A percentile compares a stretch with the other conserved stretches of the same genome.
phyloP scores from a whole-genome alignment of 1,140 invertebrate genomes.

The Artemia franciscana region DNA sequence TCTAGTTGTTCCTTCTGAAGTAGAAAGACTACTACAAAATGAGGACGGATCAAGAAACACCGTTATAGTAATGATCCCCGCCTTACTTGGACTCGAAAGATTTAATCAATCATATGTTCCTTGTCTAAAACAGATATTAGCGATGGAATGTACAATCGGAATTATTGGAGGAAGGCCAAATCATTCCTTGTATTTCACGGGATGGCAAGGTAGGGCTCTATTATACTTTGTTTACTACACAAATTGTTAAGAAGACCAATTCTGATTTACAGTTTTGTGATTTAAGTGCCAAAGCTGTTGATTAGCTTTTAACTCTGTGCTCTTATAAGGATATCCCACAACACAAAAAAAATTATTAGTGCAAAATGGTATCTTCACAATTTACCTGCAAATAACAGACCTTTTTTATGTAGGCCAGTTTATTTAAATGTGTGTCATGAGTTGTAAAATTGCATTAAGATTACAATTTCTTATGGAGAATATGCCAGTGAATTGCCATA shows the following conservation, averaged over 20 bases:
- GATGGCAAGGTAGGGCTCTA: slow-evolving; percentile 39
- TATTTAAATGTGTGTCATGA: too few relatives aligned
- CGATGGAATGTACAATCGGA: slow-evolving; percentile 55
- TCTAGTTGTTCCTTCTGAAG: background rate
- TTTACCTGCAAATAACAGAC: too few relatives aligned
- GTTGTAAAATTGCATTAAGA: too few relatives aligned
- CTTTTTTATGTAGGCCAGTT: too few relatives aligned
- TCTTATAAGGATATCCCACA: background rate
- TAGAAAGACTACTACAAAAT: background rate
- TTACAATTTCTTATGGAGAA: too few relatives aligned
- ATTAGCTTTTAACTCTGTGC: background rate
- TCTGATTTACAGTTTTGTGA: background rate
- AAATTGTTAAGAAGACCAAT: background rate
- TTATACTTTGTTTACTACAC: background rate
- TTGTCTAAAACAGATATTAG: slow-evolving; percentile 46
- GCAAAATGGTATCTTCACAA: too few relatives aligned
- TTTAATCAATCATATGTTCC: slow-evolving; percentile 58
- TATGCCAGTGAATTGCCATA: too few relatives aligned
- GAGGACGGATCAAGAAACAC: slow-evolving; percentile 32
- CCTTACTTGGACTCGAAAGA: slow-evolving; percentile 57
- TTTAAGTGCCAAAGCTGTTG: background rate
- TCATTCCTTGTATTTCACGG: slow-evolving; percentile 75
- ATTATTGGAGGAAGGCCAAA: slow-evolving; percentile 74
- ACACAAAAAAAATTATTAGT: too few relatives aligned
- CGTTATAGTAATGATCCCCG: slow-evolving; percentile 55